These are phyloP conservation scores for Sinocyclocheilus anshuiensis DNA, from an alignment of 2,113 vertebrate species.

Conservation along the genomic window DNA sequence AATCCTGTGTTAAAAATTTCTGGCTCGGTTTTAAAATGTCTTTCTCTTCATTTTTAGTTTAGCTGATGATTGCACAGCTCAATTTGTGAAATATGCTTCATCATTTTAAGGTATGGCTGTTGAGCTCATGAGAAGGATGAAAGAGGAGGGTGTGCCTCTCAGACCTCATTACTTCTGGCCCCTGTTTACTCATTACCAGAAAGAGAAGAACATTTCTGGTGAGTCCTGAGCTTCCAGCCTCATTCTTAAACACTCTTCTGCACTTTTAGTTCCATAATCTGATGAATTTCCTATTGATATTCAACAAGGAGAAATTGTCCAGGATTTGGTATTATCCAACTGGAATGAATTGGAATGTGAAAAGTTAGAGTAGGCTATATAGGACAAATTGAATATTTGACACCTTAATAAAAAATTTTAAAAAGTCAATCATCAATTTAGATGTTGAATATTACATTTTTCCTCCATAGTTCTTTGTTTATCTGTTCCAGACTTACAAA, in stretches of 20 bases:
- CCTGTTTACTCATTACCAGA: constrained; percentile 72
- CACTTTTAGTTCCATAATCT: background rate
- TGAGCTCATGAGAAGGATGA: constrained; percentile 83
- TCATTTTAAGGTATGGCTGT: constrained; percentile 75
- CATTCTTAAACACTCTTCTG: background rate
- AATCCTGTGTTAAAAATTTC: background rate
- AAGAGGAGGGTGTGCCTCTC: constrained; percentile 81
- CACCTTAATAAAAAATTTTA: too few species aligned
- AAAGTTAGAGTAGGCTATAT: background rate
- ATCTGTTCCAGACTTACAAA: background rate
- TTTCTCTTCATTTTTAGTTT: background rate
- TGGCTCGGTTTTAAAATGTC: background rate
- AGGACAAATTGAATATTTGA: background rate
- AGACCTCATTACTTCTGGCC: constrained; percentile 91
- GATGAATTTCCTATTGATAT: background rate
- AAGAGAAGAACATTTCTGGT: constrained; percentile 83
- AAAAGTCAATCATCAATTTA: too few species aligned
- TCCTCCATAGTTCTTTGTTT: background rate
- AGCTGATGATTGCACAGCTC: background rate
- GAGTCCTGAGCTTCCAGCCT: constrained; percentile 34
- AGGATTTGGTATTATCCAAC: background rate
- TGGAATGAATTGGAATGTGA: background rate
- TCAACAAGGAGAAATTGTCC: background rate
- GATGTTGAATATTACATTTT: too few species aligned
- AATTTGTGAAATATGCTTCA: constrained; percentile 1